Conservation (phyloP, 2,888 invertebrate genomes). For the Agrochola litura region DNA sequence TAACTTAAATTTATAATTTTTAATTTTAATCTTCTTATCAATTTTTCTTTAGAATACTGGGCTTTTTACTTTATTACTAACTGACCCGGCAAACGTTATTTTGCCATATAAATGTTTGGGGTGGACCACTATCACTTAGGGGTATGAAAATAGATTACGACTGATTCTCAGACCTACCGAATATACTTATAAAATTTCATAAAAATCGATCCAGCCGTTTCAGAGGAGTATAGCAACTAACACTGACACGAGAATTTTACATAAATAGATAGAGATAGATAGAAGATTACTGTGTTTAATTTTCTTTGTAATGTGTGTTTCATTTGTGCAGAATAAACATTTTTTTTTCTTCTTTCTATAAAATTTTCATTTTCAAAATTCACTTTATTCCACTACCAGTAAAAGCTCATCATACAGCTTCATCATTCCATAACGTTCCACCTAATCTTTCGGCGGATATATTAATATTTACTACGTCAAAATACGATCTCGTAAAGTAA, state of each 20-base stretch:
- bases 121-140: too few relatives aligned
- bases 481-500: slow-evolving; percentile 29
- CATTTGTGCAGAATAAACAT: not conserved
- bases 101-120: too few relatives aligned
- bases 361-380: not conserved
- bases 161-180: too few relatives aligned
- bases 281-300: not conserved
- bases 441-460: slow-evolving; percentile 21
- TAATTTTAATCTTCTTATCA: too few relatives aligned
- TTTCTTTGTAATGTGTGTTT: not conserved
- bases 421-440: not conserved
- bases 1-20: too few relatives aligned
- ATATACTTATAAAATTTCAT: too few relatives aligned
- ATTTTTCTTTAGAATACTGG: not conserved
- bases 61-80: not conserved
- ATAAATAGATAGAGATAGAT: too few relatives aligned
- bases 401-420: not conserved
- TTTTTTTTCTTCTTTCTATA: not conserved
- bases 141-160: too few relatives aligned
- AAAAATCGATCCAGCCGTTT: too few relatives aligned
- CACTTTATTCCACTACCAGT: not conserved
- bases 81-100: too few relatives aligned
- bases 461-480: slow-evolving; percentile 27
- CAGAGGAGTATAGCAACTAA: too few relatives aligned
- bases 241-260: too few relatives aligned